Conservation (phyloP, 2,888 invertebrate species). For the Drosophila kuntzei region DNA sequence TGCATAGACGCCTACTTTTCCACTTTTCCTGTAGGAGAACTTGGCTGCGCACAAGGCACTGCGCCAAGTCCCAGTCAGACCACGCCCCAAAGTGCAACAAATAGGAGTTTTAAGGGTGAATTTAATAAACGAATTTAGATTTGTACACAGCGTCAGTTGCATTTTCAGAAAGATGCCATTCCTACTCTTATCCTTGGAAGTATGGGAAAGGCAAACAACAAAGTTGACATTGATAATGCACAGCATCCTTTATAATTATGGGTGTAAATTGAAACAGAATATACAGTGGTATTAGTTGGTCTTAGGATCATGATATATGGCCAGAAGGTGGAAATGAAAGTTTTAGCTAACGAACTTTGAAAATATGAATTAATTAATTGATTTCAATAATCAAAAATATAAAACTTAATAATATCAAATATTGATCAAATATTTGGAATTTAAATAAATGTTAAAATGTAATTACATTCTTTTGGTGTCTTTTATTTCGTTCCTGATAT, state of each 20-base stretch:
- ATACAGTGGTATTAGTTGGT: background rate
- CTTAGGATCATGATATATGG: background rate
- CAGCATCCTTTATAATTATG: slow-evolving; percentile 6
- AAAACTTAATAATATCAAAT: background rate
- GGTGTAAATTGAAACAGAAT: background rate
- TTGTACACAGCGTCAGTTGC: slow-evolving; percentile 23
- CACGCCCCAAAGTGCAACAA: slow-evolving; percentile 65
- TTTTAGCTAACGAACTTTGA: background rate
- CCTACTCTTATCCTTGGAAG: slow-evolving; percentile 7
- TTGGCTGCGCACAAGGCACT: slow-evolving; percentile 65
- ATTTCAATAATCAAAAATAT: background rate
- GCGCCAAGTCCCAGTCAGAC: slow-evolving; percentile 48
- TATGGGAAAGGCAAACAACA: slow-evolving; percentile 43
- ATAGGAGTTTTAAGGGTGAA: slow-evolving; percentile 57
- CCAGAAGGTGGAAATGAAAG: background rate
- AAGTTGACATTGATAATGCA: slow-evolving; percentile 70
- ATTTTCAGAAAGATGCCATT: slow-evolving; percentile 9
- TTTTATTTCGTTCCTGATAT: too few relatives aligned
- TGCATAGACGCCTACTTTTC: slow-evolving; percentile 69
- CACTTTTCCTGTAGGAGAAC: slow-evolving; percentile 67
- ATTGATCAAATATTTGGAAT: too few relatives aligned
- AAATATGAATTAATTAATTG: background rate
- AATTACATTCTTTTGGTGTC: too few relatives aligned
- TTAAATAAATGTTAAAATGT: too few relatives aligned
- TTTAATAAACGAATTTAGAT: slow-evolving; percentile 62